A percentile compares a stretch with the other conserved stretches of the same genome.
These are phyloP conservation scores for Enteromius fasciolatus DNA, from an alignment of 2,797 vertebrate species.

Conservation along the genomic window DNA sequence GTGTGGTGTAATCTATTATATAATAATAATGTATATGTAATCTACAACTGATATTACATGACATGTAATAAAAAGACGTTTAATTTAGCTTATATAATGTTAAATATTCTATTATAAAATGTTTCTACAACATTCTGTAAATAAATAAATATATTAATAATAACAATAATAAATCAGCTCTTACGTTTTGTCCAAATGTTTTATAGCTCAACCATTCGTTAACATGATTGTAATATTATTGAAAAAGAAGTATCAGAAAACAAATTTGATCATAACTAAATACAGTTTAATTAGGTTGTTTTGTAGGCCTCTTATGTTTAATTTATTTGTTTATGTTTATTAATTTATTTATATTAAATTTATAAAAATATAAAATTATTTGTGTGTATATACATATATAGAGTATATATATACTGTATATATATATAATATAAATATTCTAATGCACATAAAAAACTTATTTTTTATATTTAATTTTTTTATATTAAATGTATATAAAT, in stretches of 20 bases:
- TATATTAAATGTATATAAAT: too few species aligned
- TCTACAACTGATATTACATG: background rate
- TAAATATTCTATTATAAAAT: background rate
- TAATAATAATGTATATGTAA: too few species aligned
- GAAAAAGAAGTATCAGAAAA: background rate
- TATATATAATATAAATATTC: too few species aligned
- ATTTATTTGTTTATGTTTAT: too few species aligned
- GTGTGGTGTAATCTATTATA: background rate
- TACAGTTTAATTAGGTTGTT: background rate
- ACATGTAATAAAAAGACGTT: background rate
- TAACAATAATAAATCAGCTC: background rate
- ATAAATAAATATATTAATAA: background rate
- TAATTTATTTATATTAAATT: too few species aligned
- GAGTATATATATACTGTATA: too few species aligned
- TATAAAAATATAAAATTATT: too few species aligned
- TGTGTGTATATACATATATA: too few species aligned
- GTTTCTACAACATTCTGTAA: background rate
- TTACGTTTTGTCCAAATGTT: background rate
- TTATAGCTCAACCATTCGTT: background rate
- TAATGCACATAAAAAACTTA: too few species aligned
- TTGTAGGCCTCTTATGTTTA: background rate
- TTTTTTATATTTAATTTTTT: too few species aligned
- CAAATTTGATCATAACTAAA: background rate
- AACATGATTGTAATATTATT: background rate
- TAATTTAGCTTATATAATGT: background rate